A percentile compares a stretch with the other conserved stretches of the same genome.
These are phyloP conservation scores for Ivindomyrus marchei DNA, from an alignment of 2,113 vertebrate genomes.

Conservation along the genomic window DNA sequence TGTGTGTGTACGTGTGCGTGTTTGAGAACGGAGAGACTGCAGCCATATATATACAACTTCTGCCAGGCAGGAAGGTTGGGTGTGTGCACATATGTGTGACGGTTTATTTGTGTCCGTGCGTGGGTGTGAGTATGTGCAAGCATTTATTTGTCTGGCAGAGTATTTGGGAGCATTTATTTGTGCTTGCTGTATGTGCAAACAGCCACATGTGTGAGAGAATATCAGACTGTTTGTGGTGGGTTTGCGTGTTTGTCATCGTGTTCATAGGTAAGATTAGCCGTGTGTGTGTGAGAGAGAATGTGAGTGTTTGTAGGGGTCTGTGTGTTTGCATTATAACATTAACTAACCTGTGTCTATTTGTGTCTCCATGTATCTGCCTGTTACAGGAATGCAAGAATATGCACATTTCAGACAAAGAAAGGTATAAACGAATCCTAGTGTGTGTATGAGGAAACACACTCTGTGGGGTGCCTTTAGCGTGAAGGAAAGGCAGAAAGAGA, in stretches of 20 bases:
- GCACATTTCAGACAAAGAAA: conserved; percentile 10
- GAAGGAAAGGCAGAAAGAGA: not conserved
- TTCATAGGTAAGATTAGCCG: not conserved
- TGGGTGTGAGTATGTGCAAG: not conserved
- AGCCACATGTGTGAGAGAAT: not conserved
- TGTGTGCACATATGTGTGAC: conserved; percentile 3
- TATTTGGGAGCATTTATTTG: not conserved
- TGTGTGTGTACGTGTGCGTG: not conserved
- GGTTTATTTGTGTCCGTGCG: not conserved
- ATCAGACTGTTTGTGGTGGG: not conserved
- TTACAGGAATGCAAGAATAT: not conserved
- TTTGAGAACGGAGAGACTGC: not conserved
- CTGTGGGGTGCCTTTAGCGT: not conserved
- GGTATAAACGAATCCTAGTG: not conserved
- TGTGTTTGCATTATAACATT: not conserved
- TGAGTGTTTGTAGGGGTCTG: not conserved
- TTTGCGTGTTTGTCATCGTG: not conserved
- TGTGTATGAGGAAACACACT: not conserved
- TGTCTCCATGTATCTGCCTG: not conserved
- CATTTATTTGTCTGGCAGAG: not conserved
- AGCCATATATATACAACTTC: not conserved
- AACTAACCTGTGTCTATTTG: not conserved
- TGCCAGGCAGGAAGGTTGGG: not conserved
- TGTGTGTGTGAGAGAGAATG: not conserved
- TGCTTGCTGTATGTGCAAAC: not conserved